Evolutionary conservation across 2,113 vertebrate species (phyloP), one percentile per base, ranked within the genome.

Genomic region (Lasiurus cinereus): DNA sequence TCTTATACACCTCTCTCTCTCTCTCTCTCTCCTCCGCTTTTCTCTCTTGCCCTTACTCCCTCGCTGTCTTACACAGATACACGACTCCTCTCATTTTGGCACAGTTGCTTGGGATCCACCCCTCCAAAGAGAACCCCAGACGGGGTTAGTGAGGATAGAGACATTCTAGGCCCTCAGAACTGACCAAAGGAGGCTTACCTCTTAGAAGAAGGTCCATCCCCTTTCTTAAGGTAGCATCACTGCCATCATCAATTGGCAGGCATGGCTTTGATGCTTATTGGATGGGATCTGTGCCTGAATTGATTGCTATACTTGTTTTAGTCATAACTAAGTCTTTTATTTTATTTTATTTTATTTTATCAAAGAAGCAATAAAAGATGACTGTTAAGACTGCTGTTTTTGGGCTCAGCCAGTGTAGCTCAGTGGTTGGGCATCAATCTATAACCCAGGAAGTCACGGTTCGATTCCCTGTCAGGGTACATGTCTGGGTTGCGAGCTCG

Each of bases 331-430:
- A 92, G 66, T 10, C 39, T 4, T 10, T 94, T 56, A 83, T 67
- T 46, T 83, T 43, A 15, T 15, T 50, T 48, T 9, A 73, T 67
- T 88, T 39, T 39, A 39, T 39, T 46, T 15, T 33, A 86, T 24
- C 83, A 86, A 83, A 39, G 62, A 94, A 13, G 27, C 16, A 76
- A 39, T 36, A 62, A 76, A 70, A 52, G 19, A 72, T 31, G 64
- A 18, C 36, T 29, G 15, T 43, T 74, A 69, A 89, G 24, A 18
- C 1, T 14, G 4, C 22, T 77, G 27, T 33, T 78, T 72, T 69
- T 16, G 43, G 33, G 59, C 4, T 4, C 10, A 27, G 9, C 59
- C 59, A 62, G 59, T 27, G 22, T 62, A 8, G 22, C 59, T 62
- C 59, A 62, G 59, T 24, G 59, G 59, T 62, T 62, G 24, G 27